phyloP scores from a whole-genome alignment of 2,113 vertebrate species.

The Talpa occidentalis region DNA sequence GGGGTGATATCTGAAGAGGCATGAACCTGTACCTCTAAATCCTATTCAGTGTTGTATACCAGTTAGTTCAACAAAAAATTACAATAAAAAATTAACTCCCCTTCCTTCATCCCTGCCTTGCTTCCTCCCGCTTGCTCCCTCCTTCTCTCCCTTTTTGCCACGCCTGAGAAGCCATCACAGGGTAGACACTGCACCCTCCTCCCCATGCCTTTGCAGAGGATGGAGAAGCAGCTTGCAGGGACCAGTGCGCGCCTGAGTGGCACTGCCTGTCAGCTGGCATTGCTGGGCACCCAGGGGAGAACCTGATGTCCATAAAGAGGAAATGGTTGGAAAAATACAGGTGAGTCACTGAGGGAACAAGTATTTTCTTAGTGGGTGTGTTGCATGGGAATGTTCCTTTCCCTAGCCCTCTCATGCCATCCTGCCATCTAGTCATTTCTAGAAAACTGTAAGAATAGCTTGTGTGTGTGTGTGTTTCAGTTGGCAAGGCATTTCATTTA shows the following conservation, averaged over 20 bases:
- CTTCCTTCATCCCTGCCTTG: no score
- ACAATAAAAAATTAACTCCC: no score
- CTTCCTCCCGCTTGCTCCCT: neutral
- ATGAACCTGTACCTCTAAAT: no score
- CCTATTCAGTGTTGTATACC: no score
- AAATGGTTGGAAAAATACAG: neutral
- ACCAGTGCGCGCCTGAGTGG: neutral
- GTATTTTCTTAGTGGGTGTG: no score
- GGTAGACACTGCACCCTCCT: neutral
- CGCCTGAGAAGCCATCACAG: neutral
- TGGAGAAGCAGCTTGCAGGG: neutral
- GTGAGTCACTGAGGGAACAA: neutral
- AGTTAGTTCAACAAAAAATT: no score
- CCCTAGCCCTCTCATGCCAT: neutral
- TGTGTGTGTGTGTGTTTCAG: neutral
- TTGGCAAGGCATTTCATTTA: neutral
- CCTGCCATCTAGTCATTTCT: neutral
- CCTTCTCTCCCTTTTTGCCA: neutral
- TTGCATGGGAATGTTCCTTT: neutral
- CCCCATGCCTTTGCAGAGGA: neutral
- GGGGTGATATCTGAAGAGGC: no score
- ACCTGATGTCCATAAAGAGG: fast-evolving
- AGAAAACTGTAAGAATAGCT: neutral
- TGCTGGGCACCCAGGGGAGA: neutral
- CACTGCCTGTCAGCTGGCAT: neutral